A percentile compares a stretch with the other conserved stretches of the same genome.
These are phyloP conservation scores for Tenodera sinensis DNA, from an alignment of 2,888 invertebrate genomes.

Conservation along the genomic window DNA sequence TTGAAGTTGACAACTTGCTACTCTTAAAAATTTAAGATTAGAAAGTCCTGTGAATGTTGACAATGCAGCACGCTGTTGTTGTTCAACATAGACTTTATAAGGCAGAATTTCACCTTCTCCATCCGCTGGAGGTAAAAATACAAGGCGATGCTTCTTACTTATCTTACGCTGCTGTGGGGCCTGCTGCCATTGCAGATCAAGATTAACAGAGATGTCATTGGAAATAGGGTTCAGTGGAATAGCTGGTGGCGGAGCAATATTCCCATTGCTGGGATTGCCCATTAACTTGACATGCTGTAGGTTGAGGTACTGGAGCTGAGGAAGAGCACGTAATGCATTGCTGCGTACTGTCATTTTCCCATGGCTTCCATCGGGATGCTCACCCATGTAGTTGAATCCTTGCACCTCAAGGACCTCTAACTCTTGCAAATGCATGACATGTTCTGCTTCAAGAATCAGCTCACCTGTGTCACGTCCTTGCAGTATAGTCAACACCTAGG, in stretches of 20 bases:
- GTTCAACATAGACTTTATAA: conserved; percentile 58
- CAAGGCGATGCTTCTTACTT: conserved; percentile 9
- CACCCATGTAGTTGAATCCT: conserved; percentile 44
- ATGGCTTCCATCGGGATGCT: conserved; percentile 32
- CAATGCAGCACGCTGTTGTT: conserved; percentile 47
- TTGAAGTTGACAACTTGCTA: conserved; percentile 57
- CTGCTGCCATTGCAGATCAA: background rate
- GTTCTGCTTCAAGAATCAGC: conserved; percentile 47
- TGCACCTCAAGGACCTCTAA: conserved; percentile 59
- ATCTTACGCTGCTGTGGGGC: background rate
- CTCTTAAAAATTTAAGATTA: conserved; percentile 55
- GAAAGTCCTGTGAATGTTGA: conserved; percentile 50
- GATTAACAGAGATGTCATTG: conserved; percentile 13
- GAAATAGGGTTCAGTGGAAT: conserved; percentile 13
- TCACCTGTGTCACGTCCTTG: conserved; percentile 53
- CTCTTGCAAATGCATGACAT: conserved; percentile 48
- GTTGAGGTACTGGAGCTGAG: conserved; percentile 49
- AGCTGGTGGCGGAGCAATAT: conserved; percentile 18
- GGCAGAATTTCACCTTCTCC: conserved; percentile 55
- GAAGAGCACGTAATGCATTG: conserved; percentile 40
- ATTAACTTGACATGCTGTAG: conserved; percentile 50
- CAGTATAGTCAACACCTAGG: conserved; percentile 50
- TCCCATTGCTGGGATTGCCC: conserved; percentile 35
- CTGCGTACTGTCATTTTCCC: conserved; percentile 33
- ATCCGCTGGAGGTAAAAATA: conserved; percentile 27